Evolutionary conservation across 2,888 invertebrate species (phyloP).

Genomic region (Mythimna vitellina): DNA sequence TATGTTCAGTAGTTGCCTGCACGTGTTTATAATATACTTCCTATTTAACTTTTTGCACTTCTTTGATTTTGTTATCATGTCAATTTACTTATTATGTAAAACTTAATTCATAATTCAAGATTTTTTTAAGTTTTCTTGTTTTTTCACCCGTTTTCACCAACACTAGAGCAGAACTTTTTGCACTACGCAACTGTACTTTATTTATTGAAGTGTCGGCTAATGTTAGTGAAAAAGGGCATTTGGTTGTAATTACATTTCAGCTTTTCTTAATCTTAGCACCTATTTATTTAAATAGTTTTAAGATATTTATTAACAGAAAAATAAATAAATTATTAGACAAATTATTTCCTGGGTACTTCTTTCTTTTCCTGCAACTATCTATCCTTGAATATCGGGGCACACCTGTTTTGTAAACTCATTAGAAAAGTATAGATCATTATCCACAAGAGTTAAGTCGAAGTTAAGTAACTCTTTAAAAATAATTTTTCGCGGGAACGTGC

Average conservation of each 20-base stretch:
- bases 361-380: conserved; percentile 1
- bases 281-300: conserved; percentile 55
- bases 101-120: neutral
- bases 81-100: conserved; percentile 8
- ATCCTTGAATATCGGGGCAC: neutral
- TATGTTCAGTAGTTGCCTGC: neutral
- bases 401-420: neutral
- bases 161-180: too few species aligned
- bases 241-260: conserved; percentile 2
- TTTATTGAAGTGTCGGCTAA: neutral
- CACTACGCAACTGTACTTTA: too few species aligned
- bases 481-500: too few species aligned
- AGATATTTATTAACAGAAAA: conserved; percentile 52
- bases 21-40: conserved; percentile 8
- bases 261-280: conserved; percentile 44
- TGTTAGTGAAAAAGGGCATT: neutral
- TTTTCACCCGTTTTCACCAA: too few species aligned
- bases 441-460: neutral
- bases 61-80: conserved; percentile 32
- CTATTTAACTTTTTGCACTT: conserved; percentile 4
- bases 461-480: too few species aligned
- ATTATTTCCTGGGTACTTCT: conserved; percentile 34
- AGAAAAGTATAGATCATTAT: neutral
- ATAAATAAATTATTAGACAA: conserved; percentile 52
- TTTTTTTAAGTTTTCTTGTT: too few species aligned